phyloP scores from a whole-genome alignment of 37 sponge, comb jelly and placozoan genomes.

The Diacarnus erythraeanus region DNA sequence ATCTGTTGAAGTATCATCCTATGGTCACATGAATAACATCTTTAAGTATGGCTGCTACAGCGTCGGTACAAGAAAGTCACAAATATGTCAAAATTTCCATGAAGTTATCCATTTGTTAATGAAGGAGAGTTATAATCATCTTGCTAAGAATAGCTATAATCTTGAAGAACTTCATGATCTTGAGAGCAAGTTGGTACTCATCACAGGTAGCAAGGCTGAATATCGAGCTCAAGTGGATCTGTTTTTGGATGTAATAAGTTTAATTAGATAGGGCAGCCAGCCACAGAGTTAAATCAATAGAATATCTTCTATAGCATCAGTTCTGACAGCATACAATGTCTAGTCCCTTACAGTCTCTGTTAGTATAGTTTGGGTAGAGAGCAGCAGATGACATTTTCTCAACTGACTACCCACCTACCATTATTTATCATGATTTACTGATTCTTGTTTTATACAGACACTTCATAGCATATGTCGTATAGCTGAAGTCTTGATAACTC shows the following conservation, averaged over 20 bases:
- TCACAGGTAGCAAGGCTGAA: conserved; percentile 68
- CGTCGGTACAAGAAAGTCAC: neutral
- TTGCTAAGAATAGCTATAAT: conserved; percentile 36
- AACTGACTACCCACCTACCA: neutral
- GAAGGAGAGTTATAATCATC: conserved; percentile 1
- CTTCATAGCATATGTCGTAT: conserved; percentile 47
- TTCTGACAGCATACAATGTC: neutral
- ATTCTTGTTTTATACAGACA: conserved; percentile 16
- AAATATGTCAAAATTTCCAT: conserved; percentile 16
- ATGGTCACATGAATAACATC: conserved; percentile 70
- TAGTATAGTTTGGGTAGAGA: neutral
- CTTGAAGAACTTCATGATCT: conserved; percentile 75
- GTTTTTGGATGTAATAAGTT: conserved; percentile 52
- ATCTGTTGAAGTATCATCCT: conserved; percentile 62
- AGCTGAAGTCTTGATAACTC: conserved; percentile 34
- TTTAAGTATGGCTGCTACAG: conserved; percentile 51
- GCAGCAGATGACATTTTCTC: neutral
- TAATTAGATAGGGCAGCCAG: too few relatives aligned
- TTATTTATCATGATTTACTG: neutral
- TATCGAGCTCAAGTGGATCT: conserved; percentile 47
- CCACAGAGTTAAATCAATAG: too few relatives aligned
- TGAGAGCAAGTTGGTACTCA: conserved; percentile 81
- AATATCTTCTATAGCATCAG: neutral
- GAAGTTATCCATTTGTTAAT: conserved; percentile 44
- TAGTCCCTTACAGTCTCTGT: neutral